Evolutionary conservation across 2,113 vertebrate species (phyloP), one percentile per base, ranked within the genome.

Genomic region (Tenrec ecaudatus): DNA sequence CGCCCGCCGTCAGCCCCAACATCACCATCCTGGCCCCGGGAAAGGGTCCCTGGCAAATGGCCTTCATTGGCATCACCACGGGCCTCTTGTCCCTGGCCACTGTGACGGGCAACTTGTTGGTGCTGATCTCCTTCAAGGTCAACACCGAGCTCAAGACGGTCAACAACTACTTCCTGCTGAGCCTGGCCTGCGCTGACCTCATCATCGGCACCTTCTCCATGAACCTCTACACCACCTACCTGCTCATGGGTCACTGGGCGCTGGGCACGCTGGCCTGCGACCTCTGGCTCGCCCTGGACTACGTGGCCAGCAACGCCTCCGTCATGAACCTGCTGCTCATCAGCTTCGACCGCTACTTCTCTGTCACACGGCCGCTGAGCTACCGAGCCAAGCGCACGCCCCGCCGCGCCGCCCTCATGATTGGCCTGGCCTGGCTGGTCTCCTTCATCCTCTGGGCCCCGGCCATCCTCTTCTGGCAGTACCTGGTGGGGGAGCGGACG

Each of bases 301-400:
- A 98, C 2, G 98, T 98, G 73, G 98, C 98, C 71, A 98, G 98
- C 97, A 98, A 98, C 0, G 98, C 98, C 19, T 98, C 98, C 0
- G 98, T 98, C 92, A 98, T 98, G 98, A 98, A 98, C 94, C 98
- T 98, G 40, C 96, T 98, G 84, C 97, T 98, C 68, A 98, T 98
- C 96, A 98, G 98, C 91, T 98, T 98, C 10, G 98, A 98, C 97
- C 98, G 98, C 53, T 98, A 98, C 95, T 98, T 98, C 97, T 98
- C 98, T 0, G 97, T 98, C 81, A 98, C 98, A 1, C 97, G 98
- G 36, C 98, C 98, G 1, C 95, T 98, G 88, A 98, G 98, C 36
- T 98, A 98, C 88, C 96, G 98, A 0, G 97, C 98, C 69, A 98
- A 98, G 94, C 97, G 98, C 86, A 98, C 98, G 0, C 98, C 98